Conservation (phyloP, 2,797 vertebrate species). For the Brachyalestes nurse region DNA sequence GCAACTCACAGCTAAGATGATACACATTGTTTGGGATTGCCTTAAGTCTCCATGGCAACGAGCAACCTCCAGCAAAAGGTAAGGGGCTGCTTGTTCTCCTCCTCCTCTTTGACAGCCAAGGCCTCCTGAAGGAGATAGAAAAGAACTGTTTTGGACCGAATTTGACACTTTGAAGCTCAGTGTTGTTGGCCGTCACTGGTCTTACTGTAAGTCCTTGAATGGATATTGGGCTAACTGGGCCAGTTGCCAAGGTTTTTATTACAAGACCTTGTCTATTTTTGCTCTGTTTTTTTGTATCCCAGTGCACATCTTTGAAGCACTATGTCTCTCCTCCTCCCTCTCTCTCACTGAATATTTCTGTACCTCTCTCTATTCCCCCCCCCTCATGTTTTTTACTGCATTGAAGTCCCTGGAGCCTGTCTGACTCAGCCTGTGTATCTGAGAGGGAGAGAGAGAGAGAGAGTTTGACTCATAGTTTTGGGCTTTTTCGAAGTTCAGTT, state of each 20-base stretch:
- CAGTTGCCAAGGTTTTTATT: conserved; percentile 24
- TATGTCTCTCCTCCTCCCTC: background rate
- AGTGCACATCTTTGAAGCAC: background rate
- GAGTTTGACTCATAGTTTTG: conserved; percentile 12
- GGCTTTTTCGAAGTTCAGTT: background rate
- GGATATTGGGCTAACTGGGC: background rate
- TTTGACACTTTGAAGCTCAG: background rate
- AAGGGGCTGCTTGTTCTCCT: conserved; percentile 39
- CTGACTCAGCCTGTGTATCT: conserved; percentile 31
- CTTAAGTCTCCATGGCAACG: conserved; percentile 67
- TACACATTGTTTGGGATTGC: conserved; percentile 70
- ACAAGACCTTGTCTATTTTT: background rate
- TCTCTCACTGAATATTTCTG: background rate
- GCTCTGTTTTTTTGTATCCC: conserved; percentile 22
- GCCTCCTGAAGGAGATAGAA: background rate
- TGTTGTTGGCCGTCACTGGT: background rate
- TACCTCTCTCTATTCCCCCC: conserved; percentile 65
- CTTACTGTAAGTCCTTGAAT: conserved; percentile 10
- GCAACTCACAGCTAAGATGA: conserved; percentile 60
- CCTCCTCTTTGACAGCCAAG: background rate
- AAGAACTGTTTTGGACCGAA: background rate
- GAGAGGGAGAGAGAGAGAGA: background rate
- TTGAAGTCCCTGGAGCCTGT: conserved; percentile 30
- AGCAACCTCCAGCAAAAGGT: conserved; percentile 56
- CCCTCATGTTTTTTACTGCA: conserved; percentile 55